Conservation (phyloP, 1,140 invertebrate genomes). For the Littorina saxatilis region DNA sequence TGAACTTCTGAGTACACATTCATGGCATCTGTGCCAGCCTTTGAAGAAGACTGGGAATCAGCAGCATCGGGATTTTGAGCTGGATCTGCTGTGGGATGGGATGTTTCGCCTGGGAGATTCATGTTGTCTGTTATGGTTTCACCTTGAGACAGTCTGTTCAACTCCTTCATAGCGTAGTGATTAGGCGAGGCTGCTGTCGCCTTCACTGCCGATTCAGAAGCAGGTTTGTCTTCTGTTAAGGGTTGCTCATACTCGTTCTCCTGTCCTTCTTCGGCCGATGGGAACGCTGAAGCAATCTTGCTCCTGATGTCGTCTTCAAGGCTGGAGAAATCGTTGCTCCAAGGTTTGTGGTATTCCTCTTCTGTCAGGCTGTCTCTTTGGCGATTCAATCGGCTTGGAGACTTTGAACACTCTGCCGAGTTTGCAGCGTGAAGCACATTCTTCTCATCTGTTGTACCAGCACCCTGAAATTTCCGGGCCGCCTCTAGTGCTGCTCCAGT, state of each 20-base stretch:
- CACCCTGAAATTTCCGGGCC: too few relatives aligned
- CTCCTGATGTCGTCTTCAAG: neutral
- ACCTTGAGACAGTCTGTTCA: too few relatives aligned
- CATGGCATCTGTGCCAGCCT: neutral
- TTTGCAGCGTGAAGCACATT: too few relatives aligned
- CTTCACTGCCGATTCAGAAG: neutral
- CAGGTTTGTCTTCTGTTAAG: neutral
- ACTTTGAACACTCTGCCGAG: neutral
- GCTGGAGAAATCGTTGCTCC: slow-evolving; percentile 3
- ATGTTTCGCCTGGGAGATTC: too few relatives aligned
- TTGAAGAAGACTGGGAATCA: neutral
- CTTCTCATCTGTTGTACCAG: too few relatives aligned
- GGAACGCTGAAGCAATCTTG: neutral
- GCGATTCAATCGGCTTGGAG: neutral
- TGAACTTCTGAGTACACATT: neutral
- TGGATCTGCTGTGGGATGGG: neutral
- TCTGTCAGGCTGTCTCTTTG: slow-evolving; percentile 21
- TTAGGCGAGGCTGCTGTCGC: too few relatives aligned
- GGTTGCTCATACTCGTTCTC: neutral
- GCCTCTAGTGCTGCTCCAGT: too few relatives aligned
- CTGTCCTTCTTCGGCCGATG: neutral
- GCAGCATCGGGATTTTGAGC: neutral
- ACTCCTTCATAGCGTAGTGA: too few relatives aligned
- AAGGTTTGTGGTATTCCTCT: slow-evolving; percentile 10
- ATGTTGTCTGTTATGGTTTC: too few relatives aligned